These are phyloP conservation scores for Gephyroberyx darwinii DNA, from an alignment of 2,797 vertebrate species.

Conservation along the genomic window DNA sequence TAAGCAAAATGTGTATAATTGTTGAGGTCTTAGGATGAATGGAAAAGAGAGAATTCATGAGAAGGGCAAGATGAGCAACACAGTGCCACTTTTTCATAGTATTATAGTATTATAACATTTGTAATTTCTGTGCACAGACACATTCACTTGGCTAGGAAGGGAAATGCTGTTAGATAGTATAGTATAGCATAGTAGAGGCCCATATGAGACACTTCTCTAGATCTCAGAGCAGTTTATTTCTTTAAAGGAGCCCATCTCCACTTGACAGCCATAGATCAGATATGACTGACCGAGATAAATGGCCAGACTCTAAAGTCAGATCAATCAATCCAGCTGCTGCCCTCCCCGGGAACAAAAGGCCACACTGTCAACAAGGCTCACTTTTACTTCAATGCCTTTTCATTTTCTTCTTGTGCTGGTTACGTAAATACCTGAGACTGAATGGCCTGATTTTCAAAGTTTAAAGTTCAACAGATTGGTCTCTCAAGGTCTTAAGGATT, in stretches of 20 bases:
- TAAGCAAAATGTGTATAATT: too few relatives aligned
- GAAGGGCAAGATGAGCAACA: background rate
- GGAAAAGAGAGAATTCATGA: too few relatives aligned
- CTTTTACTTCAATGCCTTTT: constrained; percentile 57
- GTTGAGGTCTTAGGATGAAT: too few relatives aligned
- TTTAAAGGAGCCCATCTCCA: constrained; percentile 56
- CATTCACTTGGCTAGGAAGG: background rate
- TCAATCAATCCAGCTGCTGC: constrained; percentile 76
- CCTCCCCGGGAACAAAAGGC: constrained; percentile 72
- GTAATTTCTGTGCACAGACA: background rate
- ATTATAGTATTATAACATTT: background rate
- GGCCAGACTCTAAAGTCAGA: constrained; percentile 71
- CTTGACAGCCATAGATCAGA: constrained; percentile 77
- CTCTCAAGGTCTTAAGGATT: background rate
- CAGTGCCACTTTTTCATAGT: too few relatives aligned
- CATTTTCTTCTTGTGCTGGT: constrained; percentile 58
- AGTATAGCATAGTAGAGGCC: background rate
- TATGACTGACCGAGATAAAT: constrained; percentile 75
- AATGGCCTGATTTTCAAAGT: constrained; percentile 32
- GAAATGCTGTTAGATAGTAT: background rate
- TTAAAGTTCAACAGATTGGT: constrained; percentile 25
- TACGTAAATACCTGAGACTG: constrained; percentile 48
- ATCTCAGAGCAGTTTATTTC: constrained; percentile 62
- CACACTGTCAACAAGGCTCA: constrained; percentile 72
- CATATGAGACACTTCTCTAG: constrained; percentile 32